Conservation (phyloP, 1,140 invertebrate species). For the Brachionus rotundiformis region DNA sequence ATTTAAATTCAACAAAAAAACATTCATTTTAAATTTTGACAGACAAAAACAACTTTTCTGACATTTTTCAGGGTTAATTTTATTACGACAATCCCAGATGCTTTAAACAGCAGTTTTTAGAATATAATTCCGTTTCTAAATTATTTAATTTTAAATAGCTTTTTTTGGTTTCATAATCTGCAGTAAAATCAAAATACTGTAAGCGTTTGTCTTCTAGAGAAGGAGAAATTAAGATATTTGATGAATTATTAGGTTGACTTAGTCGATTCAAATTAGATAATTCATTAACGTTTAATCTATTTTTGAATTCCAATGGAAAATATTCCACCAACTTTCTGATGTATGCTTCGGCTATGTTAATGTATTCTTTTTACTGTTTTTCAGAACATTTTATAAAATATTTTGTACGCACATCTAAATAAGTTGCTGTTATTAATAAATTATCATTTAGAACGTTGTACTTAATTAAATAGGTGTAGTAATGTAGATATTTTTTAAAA, state of each 20-base stretch:
- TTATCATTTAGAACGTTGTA: not conserved
- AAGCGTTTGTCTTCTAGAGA: not conserved
- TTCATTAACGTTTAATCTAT: slow-evolving; percentile 12
- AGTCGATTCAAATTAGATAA: not conserved
- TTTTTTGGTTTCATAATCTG: not conserved
- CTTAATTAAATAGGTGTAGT: not conserved
- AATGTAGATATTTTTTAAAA: slow-evolving; percentile 4
- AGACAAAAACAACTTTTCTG: not conserved
- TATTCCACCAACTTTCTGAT: slow-evolving; percentile 1
- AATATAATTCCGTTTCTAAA: no score
- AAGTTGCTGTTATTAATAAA: slow-evolving; percentile 10
- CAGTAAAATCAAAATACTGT: no score
- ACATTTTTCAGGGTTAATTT: not conserved
- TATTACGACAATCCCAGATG: not conserved
- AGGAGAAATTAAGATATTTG: not conserved
- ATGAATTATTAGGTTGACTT: slow-evolving; percentile 9
- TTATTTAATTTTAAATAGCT: not conserved
- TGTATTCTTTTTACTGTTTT: not conserved
- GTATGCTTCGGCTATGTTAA: not conserved
- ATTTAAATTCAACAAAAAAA: no score
- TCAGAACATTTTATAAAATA: slow-evolving; percentile 13
- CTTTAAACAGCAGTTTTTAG: no score
- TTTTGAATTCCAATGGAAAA: slow-evolving; percentile 2
- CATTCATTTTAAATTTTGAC: not conserved
- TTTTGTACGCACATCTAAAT: slow-evolving; percentile 16